phyloP scores from a whole-genome alignment of 1,140 invertebrate species.

The Potamilus streckersoni region DNA sequence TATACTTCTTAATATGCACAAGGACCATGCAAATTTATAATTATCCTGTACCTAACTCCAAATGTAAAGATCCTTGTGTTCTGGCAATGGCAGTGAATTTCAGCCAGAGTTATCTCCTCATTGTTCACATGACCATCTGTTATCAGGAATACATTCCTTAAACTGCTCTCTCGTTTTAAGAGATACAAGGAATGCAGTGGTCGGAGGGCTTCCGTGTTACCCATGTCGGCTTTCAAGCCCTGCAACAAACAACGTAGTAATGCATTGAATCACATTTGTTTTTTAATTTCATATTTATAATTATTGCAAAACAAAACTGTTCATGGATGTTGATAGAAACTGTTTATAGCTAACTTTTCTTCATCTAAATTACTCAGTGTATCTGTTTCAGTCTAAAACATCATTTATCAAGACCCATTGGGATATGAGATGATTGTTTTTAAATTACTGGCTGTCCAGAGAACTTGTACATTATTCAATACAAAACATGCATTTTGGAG shows the following conservation, averaged over 20 bases:
- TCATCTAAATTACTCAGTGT: no score
- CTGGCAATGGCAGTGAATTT: slow-evolving; percentile 36
- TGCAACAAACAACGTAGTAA: not conserved
- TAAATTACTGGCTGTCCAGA: no score
- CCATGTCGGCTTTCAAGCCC: slow-evolving; percentile 35
- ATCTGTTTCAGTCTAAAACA: no score
- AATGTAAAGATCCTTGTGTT: slow-evolving; percentile 62
- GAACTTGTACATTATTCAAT: no score
- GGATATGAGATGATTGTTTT: no score
- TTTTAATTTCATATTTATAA: not conserved
- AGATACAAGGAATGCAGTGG: slow-evolving; percentile 55
- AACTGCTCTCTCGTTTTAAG: slow-evolving; percentile 38
- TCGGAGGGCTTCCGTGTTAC: slow-evolving; percentile 58
- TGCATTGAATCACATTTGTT: not conserved
- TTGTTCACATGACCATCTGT: slow-evolving; percentile 65
- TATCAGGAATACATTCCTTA: slow-evolving; percentile 59
- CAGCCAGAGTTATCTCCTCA: slow-evolving; percentile 42
- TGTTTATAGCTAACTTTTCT: no score
- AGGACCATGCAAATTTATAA: no score
- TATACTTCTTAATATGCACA: no score
- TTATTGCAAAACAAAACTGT: no score
- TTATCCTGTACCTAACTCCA: slow-evolving; percentile 50
- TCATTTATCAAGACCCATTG: no score
- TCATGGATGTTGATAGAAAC: no score
- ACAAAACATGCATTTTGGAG: no score